phyloP scores from a whole-genome alignment of 2,797 vertebrate species.

The Urocyon cinereoargenteus region DNA sequence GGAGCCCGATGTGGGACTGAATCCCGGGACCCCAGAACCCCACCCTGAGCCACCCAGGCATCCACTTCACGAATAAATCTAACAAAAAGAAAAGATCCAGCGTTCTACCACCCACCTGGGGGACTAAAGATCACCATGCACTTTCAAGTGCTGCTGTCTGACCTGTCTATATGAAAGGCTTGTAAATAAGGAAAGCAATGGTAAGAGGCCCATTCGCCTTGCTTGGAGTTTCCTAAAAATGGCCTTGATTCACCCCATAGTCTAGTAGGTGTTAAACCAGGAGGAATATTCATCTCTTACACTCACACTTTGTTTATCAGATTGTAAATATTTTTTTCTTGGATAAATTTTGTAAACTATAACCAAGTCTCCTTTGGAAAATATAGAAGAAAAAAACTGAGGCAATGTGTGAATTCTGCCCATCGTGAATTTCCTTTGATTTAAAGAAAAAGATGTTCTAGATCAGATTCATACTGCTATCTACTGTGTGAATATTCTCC shows the following conservation, averaged over 20 bases:
- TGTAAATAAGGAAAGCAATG: not conserved
- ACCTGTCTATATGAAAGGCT: not conserved
- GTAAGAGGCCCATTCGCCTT: not conserved
- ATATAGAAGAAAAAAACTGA: slow-evolving; percentile 79
- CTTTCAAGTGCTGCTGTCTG: not conserved
- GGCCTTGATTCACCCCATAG: not conserved
- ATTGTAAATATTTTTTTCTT: slow-evolving; percentile 84
- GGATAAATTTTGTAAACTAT: slow-evolving; percentile 67
- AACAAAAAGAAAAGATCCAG: not conserved
- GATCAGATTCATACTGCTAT: slow-evolving; percentile 51
- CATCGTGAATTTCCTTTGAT: slow-evolving; percentile 77
- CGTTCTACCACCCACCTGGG: not conserved
- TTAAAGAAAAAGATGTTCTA: slow-evolving; percentile 60
- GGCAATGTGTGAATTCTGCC: slow-evolving; percentile 73
- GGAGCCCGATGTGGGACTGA: no score
- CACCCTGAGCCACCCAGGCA: no score
- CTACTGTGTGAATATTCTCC: not conserved
- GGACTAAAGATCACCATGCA: not conserved
- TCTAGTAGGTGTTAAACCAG: slow-evolving; percentile 71
- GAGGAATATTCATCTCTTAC: slow-evolving; percentile 78
- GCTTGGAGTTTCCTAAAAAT: not conserved
- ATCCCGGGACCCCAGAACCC: no score
- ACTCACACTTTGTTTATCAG: slow-evolving; percentile 78
- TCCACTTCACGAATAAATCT: not conserved
- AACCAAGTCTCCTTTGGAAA: not conserved